A percentile compares a stretch with the other conserved stretches of the same genome.
Evolutionary conservation across 1,140 invertebrate species (phyloP).

Genomic region (Zaprionus taronus): DNA sequence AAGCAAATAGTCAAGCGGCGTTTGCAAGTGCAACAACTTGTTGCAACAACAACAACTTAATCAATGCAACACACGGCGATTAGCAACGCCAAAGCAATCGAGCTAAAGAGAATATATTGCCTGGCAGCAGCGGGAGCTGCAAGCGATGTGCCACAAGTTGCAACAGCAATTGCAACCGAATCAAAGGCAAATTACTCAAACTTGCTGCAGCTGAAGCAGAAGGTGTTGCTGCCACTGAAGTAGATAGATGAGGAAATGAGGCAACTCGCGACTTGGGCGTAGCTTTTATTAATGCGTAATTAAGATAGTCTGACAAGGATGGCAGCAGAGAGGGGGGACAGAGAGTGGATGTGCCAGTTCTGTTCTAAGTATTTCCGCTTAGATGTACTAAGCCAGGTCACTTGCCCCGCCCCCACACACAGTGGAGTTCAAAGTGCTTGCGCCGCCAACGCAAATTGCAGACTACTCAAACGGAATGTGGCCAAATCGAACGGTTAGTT

Average conservation of each 20-base stretch:
- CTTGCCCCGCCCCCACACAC: conserved; percentile 46
- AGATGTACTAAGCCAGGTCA: conserved; percentile 12
- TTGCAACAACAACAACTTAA: conserved; percentile 54
- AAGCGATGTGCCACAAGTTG: not conserved
- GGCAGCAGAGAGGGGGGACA: conserved; percentile 8
- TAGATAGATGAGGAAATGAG: conserved; percentile 60
- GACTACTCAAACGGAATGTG: conserved; percentile 30
- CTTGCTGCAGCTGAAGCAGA: conserved; percentile 17
- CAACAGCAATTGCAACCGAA: not conserved
- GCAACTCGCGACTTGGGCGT: not conserved
- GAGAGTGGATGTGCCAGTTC: not conserved
- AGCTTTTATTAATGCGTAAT: conserved; percentile 79
- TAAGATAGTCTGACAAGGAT: conserved; percentile 61
- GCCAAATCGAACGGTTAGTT: conserved; percentile 37
- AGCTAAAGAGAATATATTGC: conserved; percentile 71
- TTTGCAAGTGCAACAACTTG: conserved; percentile 39
- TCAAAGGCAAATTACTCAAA: conserved; percentile 1
- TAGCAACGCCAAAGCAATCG: conserved; percentile 46
- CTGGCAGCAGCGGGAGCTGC: conserved; percentile 7
- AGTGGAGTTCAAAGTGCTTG: conserved; percentile 62
- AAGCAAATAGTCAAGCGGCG: conserved; percentile 23
- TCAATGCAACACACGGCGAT: conserved; percentile 32
- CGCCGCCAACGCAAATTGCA: conserved; percentile 75
- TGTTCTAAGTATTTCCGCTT: conserved; percentile 3
- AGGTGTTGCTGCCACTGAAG: conserved; percentile 75